A percentile compares a stretch with the other conserved stretches of the same genome.
Conservation (phyloP, 2,113 vertebrate species). For the Aramus guarauna region DNA sequence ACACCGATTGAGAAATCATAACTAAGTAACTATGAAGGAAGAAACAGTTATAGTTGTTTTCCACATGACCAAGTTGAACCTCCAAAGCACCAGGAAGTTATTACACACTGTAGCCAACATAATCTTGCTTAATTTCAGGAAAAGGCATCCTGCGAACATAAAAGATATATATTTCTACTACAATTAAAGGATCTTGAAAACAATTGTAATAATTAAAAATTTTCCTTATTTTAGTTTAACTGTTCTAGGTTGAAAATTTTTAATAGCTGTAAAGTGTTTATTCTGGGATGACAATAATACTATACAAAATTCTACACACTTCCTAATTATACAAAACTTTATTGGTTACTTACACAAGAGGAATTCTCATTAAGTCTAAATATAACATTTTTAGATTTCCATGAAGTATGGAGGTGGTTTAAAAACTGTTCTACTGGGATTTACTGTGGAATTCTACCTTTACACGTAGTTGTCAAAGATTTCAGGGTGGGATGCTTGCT, state of each 20-base stretch:
- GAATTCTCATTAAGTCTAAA: not conserved
- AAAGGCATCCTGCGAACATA: not conserved
- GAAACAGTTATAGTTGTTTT: constrained; percentile 6
- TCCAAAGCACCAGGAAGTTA: constrained; percentile 35
- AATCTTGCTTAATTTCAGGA: not conserved
- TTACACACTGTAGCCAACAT: not conserved
- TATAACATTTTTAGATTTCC: not conserved
- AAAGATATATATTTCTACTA: not conserved
- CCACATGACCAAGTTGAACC: constrained; percentile 12
- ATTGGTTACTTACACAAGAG: not conserved
- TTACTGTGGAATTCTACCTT: not conserved
- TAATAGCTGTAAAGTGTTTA: not conserved
- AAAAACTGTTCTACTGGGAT: not conserved
- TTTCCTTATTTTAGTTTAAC: not conserved
- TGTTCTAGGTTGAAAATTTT: not conserved
- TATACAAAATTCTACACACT: not conserved
- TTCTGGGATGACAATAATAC: not conserved
- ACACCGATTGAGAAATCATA: not conserved
- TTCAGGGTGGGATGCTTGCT: not conserved
- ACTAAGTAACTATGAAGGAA: not conserved
- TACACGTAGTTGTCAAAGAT: not conserved
- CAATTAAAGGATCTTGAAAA: not conserved
- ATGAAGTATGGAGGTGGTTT: not conserved
- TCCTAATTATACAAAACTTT: not conserved
- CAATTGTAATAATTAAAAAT: not conserved